These are phyloP conservation scores for Heteropelma amictum DNA, from an alignment of 2,888 invertebrate species.

Conservation along the genomic window DNA sequence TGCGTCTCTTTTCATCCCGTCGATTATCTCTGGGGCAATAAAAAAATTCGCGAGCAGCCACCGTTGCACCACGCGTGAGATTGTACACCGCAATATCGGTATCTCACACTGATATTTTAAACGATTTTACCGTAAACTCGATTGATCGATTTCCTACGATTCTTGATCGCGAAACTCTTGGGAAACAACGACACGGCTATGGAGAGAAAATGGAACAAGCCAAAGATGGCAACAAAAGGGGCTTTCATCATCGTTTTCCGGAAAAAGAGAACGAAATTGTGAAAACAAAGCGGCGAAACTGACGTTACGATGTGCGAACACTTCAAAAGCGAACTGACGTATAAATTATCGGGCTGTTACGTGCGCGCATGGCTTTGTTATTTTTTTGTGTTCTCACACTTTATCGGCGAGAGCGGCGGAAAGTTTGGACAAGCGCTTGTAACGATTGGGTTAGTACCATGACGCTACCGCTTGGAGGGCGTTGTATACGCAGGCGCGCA, in stretches of 20 bases:
- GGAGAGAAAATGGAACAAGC: background rate
- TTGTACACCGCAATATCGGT: too few relatives aligned
- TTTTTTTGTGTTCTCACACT: background rate
- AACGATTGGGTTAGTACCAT: conserved; percentile 11
- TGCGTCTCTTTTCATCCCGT: background rate
- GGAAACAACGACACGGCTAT: background rate
- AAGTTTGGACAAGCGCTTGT: conserved; percentile 34
- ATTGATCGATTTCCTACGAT: background rate
- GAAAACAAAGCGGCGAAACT: conserved; percentile 15
- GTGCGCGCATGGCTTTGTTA: background rate
- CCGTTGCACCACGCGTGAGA: too few relatives aligned
- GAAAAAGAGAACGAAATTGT: conserved; percentile 13
- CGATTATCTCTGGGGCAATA: too few relatives aligned
- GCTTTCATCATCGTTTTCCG: conserved; percentile 43
- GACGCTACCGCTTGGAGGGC: conserved; percentile 29
- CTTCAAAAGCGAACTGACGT: conserved; percentile 44
- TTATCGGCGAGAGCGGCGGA: conserved; percentile 13
- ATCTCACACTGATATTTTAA: too few relatives aligned
- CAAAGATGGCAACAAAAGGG: background rate
- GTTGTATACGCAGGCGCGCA: background rate
- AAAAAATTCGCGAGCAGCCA: too few relatives aligned
- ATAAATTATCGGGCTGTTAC: conserved; percentile 26
- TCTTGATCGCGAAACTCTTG: background rate
- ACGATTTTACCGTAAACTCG: background rate
- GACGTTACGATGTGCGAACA: conserved; percentile 30